phyloP scores from a whole-genome alignment of 2,797 vertebrate species.

The Apodemus agrarius region DNA sequence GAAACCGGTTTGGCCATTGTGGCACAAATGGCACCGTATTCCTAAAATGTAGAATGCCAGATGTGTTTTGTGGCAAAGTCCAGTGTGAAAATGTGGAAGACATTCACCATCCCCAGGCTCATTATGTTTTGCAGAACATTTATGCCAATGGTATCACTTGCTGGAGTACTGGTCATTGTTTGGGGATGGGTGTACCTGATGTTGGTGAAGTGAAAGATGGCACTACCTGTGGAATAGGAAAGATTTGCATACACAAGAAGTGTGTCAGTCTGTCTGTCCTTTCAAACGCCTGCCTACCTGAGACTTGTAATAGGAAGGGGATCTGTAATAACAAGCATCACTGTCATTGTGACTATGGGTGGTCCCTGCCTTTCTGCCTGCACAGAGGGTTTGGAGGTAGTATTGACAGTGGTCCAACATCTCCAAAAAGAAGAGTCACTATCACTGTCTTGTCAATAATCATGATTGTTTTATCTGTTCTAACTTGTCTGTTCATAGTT shows the following conservation, averaged over 20 bases:
- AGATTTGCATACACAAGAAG: slow-evolving; percentile 73
- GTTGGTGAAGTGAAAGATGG: slow-evolving; percentile 79
- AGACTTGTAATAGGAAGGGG: slow-evolving; percentile 76
- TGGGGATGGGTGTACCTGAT: not conserved
- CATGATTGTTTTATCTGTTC: slow-evolving; percentile 17
- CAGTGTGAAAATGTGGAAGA: slow-evolving; percentile 74
- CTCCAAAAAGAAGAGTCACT: not conserved
- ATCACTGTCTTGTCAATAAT: not conserved
- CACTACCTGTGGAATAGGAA: slow-evolving; percentile 68
- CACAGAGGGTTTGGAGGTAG: slow-evolving; percentile 79
- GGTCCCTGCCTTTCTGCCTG: slow-evolving; percentile 79
- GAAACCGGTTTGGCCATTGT: slow-evolving; percentile 86
- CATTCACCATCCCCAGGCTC: slow-evolving; percentile 62
- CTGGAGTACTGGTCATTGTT: slow-evolving; percentile 66
- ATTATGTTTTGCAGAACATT: slow-evolving; percentile 54
- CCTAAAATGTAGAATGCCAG: slow-evolving; percentile 64
- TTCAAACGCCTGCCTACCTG: slow-evolving; percentile 66
- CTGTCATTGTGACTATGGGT: slow-evolving; percentile 80
- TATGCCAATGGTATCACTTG: slow-evolving; percentile 55
- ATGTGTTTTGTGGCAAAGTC: slow-evolving; percentile 76
- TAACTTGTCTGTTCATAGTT: slow-evolving; percentile 11
- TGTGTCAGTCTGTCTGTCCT: slow-evolving; percentile 70
- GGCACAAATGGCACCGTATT: slow-evolving; percentile 72
- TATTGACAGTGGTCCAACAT: slow-evolving; percentile 81
- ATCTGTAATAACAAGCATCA: slow-evolving; percentile 81